A percentile compares a stretch with the other conserved stretches of the same genome.
Conservation (phyloP, 2,797 vertebrate species). For the Microctenopoma stevenorrisi region DNA sequence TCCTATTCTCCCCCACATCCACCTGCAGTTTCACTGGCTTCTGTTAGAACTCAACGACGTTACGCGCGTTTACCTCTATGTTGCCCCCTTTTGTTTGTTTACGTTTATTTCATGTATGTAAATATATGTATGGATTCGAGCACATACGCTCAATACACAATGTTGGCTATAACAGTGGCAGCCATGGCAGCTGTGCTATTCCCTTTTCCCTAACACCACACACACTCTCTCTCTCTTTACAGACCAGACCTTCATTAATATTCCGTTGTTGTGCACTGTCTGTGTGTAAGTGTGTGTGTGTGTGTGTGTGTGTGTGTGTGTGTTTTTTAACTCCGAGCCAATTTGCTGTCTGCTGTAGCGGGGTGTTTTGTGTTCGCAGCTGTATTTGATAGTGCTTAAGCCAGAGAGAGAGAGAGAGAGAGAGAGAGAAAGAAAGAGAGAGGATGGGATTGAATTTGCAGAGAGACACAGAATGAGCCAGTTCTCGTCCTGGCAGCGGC, state of each 20-base stretch:
- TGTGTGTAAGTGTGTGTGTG: constrained; percentile 72
- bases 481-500: constrained; percentile 85
- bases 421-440: constrained; percentile 17
- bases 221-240: constrained; percentile 48
- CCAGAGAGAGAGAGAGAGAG: constrained; percentile 52
- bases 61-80: constrained; percentile 11
- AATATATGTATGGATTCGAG: constrained; percentile 16
- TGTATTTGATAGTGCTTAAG: constrained; percentile 87
- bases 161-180: constrained; percentile 61
- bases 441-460: constrained; percentile 40
- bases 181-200: constrained; percentile 68
- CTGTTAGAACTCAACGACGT: constrained; percentile 20
- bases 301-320: constrained; percentile 2
- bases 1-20: constrained; percentile 44
- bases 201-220: constrained; percentile 44
- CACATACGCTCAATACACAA: constrained; percentile 40
- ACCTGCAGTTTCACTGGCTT: constrained; percentile 56
- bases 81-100: constrained; percentile 23
- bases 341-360: constrained; percentile 85
- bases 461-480: constrained; percentile 48
- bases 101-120: constrained; percentile 23
- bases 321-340: constrained; percentile 81
- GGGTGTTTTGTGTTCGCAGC: constrained; percentile 90
- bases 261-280: constrained; percentile 84
- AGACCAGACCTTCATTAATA: constrained; percentile 86